Evolutionary conservation across 2,113 vertebrate genomes (phyloP), one percentile per base, ranked within the genome.

Genomic region (Brachirus orientalis): DNA sequence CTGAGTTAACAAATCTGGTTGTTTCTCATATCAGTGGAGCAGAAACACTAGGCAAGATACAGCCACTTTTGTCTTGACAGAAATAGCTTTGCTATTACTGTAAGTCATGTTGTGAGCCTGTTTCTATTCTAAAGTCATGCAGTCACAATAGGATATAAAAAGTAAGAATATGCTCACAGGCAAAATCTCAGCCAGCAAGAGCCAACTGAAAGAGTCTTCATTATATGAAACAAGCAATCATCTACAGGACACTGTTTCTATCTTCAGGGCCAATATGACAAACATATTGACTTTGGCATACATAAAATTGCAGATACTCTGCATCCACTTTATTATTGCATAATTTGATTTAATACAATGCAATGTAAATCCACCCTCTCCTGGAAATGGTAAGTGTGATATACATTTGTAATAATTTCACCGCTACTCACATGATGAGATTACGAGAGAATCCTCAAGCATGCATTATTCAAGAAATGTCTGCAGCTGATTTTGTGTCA

Each of bases 281-380:
- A 89, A 90, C 79, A 79, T 83, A 84, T 82, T 86, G 87, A 88
- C 83, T 89, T 85, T 91, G 82, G 85, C 77, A 86, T 75, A 82
- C 68, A 79, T 60, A 66, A 81, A 72, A 77, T 58, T 65, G 75
- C 60, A 69, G 69, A 80, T 84, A 79, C 74, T 64, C 58, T 67
- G 70, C 65, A 61, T 63, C 65, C 72, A 66, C 72, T 77, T 75
- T 85, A 80, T 84, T 84, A 80, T 66, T 41, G 64, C 52, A 63
- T 81, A 68, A 87, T 86, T 85, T 63, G 38, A 83, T 85, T 80
- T 63, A 52, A 52, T 53, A 72, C 18, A 53, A 16, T 3, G 40
- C 35, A 43, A 40, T 55, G 48, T 36, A 19, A 62, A 46, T 58
- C 55, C 44, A 38, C 10, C 13, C 20, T 40, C 20, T 37, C 20